A percentile compares a stretch with the other conserved stretches of the same genome.
phyloP scores from a whole-genome alignment of 1,140 invertebrate species.

The Neodiprion fabricii region DNA sequence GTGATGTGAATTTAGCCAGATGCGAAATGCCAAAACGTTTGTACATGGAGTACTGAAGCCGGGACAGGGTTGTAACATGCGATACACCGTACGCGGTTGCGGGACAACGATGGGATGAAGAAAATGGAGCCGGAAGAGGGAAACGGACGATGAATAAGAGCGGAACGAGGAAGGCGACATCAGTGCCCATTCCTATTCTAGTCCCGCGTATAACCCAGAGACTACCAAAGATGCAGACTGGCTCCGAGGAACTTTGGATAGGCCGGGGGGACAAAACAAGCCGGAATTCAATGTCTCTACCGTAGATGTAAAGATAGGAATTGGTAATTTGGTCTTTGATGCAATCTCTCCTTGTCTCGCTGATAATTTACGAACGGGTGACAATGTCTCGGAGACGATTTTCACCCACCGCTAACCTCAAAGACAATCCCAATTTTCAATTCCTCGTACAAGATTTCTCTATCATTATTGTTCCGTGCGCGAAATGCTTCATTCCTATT shows the following conservation, averaged over 20 bases:
- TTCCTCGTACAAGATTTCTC: no score
- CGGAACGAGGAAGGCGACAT: neutral
- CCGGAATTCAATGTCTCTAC: neutral
- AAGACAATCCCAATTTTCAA: no score
- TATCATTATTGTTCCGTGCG: no score
- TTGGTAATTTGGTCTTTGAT: neutral
- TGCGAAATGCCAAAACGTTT: no score
- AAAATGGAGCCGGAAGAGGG: neutral
- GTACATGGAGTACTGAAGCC: no score
- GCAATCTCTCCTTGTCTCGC: neutral
- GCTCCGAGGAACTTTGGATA: no score
- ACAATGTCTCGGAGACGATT: neutral
- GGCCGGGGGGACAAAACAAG: neutral
- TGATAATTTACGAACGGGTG: no score
- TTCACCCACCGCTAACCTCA: neutral
- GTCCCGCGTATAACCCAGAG: neutral
- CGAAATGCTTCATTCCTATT: no score
- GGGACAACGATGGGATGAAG: neutral
- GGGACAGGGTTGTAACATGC: no score
- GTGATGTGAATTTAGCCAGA: no score
- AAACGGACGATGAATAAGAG: neutral
- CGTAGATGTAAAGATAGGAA: slow-evolving; percentile 3
- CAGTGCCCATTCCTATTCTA: neutral
- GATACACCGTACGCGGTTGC: no score
- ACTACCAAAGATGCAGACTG: neutral